Evolutionary conservation across 2,113 vertebrate species (phyloP), one percentile per base, ranked within the genome.

Genomic region (Hippoglossus stenolepis): DNA sequence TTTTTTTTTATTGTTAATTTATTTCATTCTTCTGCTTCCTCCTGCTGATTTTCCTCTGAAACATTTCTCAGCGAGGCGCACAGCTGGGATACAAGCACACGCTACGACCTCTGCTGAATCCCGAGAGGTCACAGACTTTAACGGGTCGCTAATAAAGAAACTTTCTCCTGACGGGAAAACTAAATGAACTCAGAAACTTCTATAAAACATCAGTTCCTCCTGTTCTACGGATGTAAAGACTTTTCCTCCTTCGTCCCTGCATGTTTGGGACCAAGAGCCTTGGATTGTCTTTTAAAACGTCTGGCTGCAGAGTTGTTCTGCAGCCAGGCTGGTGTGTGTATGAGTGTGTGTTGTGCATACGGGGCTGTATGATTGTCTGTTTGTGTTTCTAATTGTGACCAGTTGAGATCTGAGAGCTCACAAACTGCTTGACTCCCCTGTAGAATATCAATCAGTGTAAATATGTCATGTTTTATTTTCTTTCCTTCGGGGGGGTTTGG

Each of bases 241-340:
- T 47, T 40, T n/a, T 13, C 51, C 49, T 74, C n/a, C 54, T 57
- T 57, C 54, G 8, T 57, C 11, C 66, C 65, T 87, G 89, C 91
- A 91, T 93, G 90, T 82, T 73, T 86, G 72, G 59, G 66, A 63
- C 43, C 21, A 53, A 51, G 65, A 64, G 78, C 71, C 57, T 79
- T 35, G 0, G 72, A 73, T 77, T 73, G 5, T 75, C 54, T 43
- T 43, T 43, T 43, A 13, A 43, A 43, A 43, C 40, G 18, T 21
- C 53, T 66, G 54, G 40, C 38, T 71, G 24, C 62, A 72, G 38
- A 63, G 26, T 64, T 70, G 53, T 43, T 67, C 70, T 75, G 73
- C 47, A 5, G 26, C 45, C 54, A 71, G 59, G 38, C 72, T 67
- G 35, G 64, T 75, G 53, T 51, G 70, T 79, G 28, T 73, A 67